Percentiles rank a stretch among this genome's conserved stretches.
These are phyloP conservation scores for Papilio dardanus DNA, from an alignment of 1,140 invertebrate species.

Conservation along the genomic window DNA sequence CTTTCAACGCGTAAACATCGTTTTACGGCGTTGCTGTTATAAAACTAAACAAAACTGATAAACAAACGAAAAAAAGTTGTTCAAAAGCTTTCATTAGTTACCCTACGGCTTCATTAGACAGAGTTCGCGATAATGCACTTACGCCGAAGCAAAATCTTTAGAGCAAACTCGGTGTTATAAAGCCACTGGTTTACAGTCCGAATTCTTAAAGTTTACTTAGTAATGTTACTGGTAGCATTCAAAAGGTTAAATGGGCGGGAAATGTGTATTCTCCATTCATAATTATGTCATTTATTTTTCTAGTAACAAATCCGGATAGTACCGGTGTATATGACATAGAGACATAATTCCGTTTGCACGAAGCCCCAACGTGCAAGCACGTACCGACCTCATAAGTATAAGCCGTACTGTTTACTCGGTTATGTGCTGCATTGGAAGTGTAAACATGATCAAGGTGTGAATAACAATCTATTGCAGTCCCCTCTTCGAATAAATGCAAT, in stretches of 20 bases:
- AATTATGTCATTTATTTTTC: background rate
- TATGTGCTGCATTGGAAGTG: conserved; percentile 8
- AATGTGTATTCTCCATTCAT: background rate
- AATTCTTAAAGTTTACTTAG: background rate
- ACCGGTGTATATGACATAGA: background rate
- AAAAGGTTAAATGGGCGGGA: background rate
- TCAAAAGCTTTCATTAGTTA: background rate
- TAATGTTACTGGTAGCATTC: background rate
- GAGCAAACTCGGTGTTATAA: too few species aligned
- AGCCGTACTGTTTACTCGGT: conserved; percentile 23
- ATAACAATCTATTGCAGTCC: conserved; percentile 28
- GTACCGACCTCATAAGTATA: conserved; percentile 28
- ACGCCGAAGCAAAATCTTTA: too few species aligned
- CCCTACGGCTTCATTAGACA: too few species aligned
- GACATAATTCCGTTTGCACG: conserved; percentile 30
- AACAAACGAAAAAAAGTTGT: background rate
- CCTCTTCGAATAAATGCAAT: conserved; percentile 29
- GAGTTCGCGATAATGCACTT: too few species aligned
- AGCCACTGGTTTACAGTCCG: too few species aligned
- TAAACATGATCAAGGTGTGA: conserved; percentile 29
- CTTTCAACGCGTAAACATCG: conserved; percentile 12
- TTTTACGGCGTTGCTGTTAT: background rate
- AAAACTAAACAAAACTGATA: background rate
- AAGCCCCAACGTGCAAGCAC: conserved; percentile 17
- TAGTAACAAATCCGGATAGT: background rate